Conservation (phyloP, 2,113 vertebrate species). For the Nettapus auritus region DNA sequence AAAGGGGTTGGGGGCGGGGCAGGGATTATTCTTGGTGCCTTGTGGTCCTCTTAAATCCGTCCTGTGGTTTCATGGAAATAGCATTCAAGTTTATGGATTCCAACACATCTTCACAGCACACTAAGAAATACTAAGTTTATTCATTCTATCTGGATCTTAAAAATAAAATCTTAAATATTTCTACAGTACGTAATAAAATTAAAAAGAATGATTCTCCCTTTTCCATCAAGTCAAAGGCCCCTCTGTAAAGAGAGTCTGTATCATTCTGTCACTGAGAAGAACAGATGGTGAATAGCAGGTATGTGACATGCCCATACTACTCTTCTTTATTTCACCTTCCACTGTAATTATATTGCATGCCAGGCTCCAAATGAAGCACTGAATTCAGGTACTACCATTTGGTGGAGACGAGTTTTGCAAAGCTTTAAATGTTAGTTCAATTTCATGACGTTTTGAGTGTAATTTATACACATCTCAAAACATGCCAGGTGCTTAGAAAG, state of each 20-base stretch:
- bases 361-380: conserved; percentile 43
- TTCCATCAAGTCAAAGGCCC: neutral
- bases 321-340: conserved; percentile 65
- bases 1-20: neutral
- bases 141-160: neutral
- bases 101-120: neutral
- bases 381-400: conserved; percentile 44
- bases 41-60: neutral
- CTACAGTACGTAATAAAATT: neutral
- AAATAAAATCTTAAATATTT: conserved; percentile 15
- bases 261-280: conserved; percentile 46
- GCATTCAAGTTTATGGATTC: neutral
- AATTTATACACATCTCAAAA: neutral
- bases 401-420: conserved; percentile 40
- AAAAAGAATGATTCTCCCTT: neutral
- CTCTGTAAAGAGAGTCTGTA: neutral
- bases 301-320: conserved; percentile 52
- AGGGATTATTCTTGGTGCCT: neutral
- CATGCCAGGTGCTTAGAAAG: neutral
- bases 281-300: conserved; percentile 71
- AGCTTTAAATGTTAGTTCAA: conserved; percentile 25
- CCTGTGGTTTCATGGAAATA: neutral
- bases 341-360: conserved; percentile 49
- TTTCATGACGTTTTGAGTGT: conserved; percentile 27
- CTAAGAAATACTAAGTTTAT: neutral